A percentile compares a stretch with the other conserved stretches of the same genome.
Evolutionary conservation across 2,113 vertebrate genomes (phyloP).

Genomic region (Phoenicopterus ruber): DNA sequence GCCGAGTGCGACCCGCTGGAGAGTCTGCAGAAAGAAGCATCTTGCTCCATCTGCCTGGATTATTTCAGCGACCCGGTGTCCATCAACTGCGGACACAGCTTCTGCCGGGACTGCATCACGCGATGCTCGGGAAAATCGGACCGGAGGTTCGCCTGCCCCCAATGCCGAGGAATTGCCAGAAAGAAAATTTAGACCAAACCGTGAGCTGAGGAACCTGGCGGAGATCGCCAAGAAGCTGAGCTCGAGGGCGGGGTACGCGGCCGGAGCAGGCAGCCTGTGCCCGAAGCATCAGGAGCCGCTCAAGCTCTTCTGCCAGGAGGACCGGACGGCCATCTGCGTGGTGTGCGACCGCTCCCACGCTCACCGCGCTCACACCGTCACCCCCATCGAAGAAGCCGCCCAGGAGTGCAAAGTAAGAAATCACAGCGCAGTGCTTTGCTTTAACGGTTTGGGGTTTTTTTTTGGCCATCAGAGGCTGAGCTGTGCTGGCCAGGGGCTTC

Average conservation of each 20-base stretch:
- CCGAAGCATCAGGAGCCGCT: constrained; percentile 29
- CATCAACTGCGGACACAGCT: constrained; percentile 57
- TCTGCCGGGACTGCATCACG: constrained; percentile 61
- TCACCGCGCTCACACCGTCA: constrained; percentile 20
- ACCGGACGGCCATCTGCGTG: constrained; percentile 49
- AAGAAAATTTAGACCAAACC: constrained; percentile 37
- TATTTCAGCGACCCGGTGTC: constrained; percentile 63
- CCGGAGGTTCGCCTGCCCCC: constrained; percentile 46
- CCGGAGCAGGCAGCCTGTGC: not conserved
- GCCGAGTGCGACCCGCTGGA: constrained; percentile 38
- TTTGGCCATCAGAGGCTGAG: not conserved
- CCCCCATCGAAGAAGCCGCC: constrained; percentile 26
- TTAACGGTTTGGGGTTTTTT: not conserved
- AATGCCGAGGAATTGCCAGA: constrained; percentile 67
- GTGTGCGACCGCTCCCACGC: constrained; percentile 31
- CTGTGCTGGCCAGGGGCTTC: not conserved
- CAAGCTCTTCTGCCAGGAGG: constrained; percentile 56
- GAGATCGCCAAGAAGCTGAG: constrained; percentile 18
- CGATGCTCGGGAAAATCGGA: constrained; percentile 26
- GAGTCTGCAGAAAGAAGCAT: constrained; percentile 61
- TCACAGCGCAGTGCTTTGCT: not conserved
- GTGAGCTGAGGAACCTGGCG: constrained; percentile 34
- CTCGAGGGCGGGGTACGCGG: not conserved
- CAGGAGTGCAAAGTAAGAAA: constrained; percentile 35
- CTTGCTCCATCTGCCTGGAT: constrained; percentile 63